Evolutionary conservation across 2,113 vertebrate genomes (phyloP).

Genomic region (Saguinus imperator): DNA sequence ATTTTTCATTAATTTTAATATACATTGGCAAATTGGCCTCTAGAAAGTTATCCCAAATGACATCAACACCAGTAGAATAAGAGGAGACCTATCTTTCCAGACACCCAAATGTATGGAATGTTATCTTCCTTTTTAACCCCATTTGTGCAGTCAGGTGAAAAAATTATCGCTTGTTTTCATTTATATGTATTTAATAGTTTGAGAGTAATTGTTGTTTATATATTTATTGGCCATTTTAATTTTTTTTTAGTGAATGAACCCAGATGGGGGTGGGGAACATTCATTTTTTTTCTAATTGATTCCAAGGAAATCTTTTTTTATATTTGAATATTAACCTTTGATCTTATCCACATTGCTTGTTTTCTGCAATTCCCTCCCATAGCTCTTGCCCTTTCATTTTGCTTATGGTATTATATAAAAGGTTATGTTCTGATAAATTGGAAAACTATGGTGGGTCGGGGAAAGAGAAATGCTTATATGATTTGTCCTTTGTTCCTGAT

Average conservation of each 20-base stretch:
- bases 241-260: constrained; percentile 21
- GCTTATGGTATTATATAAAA: constrained; percentile 14
- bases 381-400: constrained; percentile 28
- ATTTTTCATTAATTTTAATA: constrained; percentile 41
- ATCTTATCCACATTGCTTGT: not conserved
- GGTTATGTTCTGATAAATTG: not conserved
- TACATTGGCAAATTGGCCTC: not conserved
- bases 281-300: constrained; percentile 40
- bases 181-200: constrained; percentile 39
- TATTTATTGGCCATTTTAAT: not conserved
- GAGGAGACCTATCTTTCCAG: not conserved
- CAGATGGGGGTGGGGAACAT: not conserved
- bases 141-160: constrained; percentile 4
- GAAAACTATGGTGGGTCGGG: not conserved
- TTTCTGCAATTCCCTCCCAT: not conserved
- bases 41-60: constrained; percentile 44
- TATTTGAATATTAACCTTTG: not conserved
- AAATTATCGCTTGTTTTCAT: constrained; percentile 21
- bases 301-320: not conserved
- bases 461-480: not conserved
- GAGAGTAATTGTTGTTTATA: not conserved
- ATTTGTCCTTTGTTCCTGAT: constrained; percentile 29
- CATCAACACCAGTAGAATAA: constrained; percentile 29
- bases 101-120: not conserved
- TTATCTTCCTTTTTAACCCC: not conserved